Base-by-base conservation (phyloP, 2,888 invertebrate species). In the Minunthozetes semirufus region DNA sequence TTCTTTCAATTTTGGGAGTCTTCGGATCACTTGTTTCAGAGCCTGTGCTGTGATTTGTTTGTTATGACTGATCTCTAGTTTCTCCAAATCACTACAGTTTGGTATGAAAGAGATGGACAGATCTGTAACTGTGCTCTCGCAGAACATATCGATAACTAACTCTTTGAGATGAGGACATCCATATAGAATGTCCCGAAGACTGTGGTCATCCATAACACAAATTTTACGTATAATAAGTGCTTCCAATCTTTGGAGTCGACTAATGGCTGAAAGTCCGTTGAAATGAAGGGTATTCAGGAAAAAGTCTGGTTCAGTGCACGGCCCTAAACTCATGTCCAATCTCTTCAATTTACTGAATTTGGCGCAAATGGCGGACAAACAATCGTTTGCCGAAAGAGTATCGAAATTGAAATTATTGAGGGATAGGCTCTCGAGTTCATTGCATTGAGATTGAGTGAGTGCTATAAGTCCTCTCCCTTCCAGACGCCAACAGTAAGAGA, bases 241-340 rank as follows among this genome's bases (percentile, higher is more conserved):
- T 17, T 72, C n/a, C n/a, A 72, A 25, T 38, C 17, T 19, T 25
- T n/a, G 11, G 48, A 72, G 48, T n/a, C 48, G 2, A 38, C 9
- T 19, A 19, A 72, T 42, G 29, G 50, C 19, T 19, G 46, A 46
- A n/a, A 72, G 50, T 4, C 72, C 72, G 1, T 8, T 8, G 13
- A n/a, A n/a, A 22, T 11, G 2, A n/a, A 72, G 29, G 4, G n/a
- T 50, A 27, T 72, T 50, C 1, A 50, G n/a, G 33, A 17, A 72
- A 13, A 48, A 72, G 33, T 33, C 33, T 33, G 33, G 33, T n/a
- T 46, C 72, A 38, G 50, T 50, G 38, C 72, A 72, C 22, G 72
- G 72, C 11, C 72, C 72, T n/a, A 72, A 48, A 48, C 72, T n/a
- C 72, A 72, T 72, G 8, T 72, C 48, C 46, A 72, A 42, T 2